Conservation (phyloP, 2,797 vertebrate genomes). For the Bradypodion ventrale region DNA sequence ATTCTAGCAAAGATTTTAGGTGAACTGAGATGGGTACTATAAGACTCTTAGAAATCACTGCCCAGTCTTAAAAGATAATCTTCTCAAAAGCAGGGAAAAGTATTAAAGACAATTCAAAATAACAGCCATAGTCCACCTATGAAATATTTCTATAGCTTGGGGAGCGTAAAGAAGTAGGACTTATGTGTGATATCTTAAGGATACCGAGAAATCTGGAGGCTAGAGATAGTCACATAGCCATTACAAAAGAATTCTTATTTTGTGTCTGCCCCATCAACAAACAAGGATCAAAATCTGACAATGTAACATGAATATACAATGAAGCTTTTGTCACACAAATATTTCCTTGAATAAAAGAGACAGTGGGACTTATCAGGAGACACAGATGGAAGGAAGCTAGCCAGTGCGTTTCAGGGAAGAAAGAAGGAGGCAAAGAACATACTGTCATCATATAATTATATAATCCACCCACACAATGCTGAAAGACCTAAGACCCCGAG, state of each 20-base stretch:
- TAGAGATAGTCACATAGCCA: conserved; percentile 49
- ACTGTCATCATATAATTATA: conserved; percentile 64
- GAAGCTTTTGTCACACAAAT: conserved; percentile 59
- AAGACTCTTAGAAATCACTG: background rate
- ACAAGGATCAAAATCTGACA: conserved; percentile 59
- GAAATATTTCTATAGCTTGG: background rate
- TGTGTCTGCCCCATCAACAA: conserved; percentile 44
- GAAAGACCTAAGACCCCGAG: conserved; percentile 54
- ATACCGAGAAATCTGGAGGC: conserved; percentile 42
- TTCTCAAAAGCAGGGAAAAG: background rate
- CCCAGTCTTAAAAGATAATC: background rate
- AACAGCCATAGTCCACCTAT: background rate
- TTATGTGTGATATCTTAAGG: background rate
- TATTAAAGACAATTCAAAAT: background rate
- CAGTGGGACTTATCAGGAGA: conserved; percentile 53
- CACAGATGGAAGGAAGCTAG: conserved; percentile 30
- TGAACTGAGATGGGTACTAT: background rate
- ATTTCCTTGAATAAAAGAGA: conserved; percentile 56
- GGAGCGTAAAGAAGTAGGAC: background rate
- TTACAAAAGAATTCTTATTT: conserved; percentile 67
- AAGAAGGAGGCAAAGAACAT: conserved; percentile 24
- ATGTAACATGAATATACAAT: conserved; percentile 62
- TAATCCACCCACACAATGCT: conserved; percentile 69
- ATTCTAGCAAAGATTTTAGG: background rate
- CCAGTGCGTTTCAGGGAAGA: conserved; percentile 50